Evolutionary conservation across 1,140 invertebrate genomes (phyloP).

Genomic region (Mylabris phalerata): DNA sequence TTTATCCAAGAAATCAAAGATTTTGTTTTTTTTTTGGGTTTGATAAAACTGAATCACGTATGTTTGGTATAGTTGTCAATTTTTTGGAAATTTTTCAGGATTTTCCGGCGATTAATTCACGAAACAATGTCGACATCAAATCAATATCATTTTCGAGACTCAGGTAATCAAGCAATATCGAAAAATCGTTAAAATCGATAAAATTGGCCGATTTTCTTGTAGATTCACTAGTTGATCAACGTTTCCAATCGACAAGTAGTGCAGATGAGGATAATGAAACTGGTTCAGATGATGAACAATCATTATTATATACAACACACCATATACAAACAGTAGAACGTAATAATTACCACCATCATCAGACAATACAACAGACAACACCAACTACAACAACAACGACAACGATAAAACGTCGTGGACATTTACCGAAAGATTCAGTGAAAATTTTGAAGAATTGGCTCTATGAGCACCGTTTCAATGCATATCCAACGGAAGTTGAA

Average conservation of each 20-base stretch:
- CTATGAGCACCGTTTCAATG: slow-evolving; percentile 89
- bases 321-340: slow-evolving; percentile 24
- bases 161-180: slow-evolving; percentile 7
- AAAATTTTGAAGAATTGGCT: slow-evolving; percentile 89
- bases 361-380: slow-evolving; percentile 20
- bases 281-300: slow-evolving; percentile 34
- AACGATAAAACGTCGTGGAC: slow-evolving; percentile 71
- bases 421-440: slow-evolving; percentile 87
- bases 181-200: background rate
- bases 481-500: slow-evolving; percentile 91
- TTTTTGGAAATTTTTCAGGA: background rate
- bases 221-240: slow-evolving; percentile 20
- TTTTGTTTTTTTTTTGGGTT: background rate
- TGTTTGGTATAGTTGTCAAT: slow-evolving; percentile 4
- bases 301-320: slow-evolving; percentile 30
- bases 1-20: slow-evolving; percentile 6
- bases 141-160: slow-evolving; percentile 20
- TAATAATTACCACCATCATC: slow-evolving; percentile 12
- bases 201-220: background rate
- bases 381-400: slow-evolving; percentile 20
- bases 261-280: slow-evolving; percentile 37
- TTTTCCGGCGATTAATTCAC: background rate
- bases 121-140: slow-evolving; percentile 18
- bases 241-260: slow-evolving; percentile 35
- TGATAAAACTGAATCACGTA: slow-evolving; percentile 1